These are phyloP conservation scores for Dryobates pubescens DNA, from an alignment of 2,797 vertebrate species.

Conservation along the genomic window DNA sequence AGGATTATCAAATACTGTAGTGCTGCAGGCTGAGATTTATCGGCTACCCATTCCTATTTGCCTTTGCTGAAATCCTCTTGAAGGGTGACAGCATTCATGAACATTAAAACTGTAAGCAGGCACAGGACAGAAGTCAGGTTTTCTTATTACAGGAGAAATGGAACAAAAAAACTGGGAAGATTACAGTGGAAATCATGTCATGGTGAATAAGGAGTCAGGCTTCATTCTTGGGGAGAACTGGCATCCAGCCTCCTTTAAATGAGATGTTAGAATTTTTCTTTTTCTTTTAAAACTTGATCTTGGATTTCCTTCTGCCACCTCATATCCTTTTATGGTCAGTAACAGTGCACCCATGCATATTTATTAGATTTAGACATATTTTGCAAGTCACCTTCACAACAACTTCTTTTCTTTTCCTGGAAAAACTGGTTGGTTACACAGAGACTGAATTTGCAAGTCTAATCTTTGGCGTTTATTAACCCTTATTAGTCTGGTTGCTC, in stretches of 20 bases:
- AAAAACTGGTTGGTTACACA: constrained; percentile 55
- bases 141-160: constrained; percentile 14
- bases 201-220: not conserved
- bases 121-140: not conserved
- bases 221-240: not conserved
- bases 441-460: constrained; percentile 56
- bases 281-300: constrained; percentile 14
- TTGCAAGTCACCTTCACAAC: constrained; percentile 69
- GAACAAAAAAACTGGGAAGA: not conserved
- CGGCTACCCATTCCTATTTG: not conserved
- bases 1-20: constrained; percentile 7
- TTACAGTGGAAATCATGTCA: not conserved
- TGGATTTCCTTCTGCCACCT: constrained; percentile 14
- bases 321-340: constrained; percentile 14
- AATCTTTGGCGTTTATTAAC: constrained; percentile 38
- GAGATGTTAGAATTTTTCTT: not conserved
- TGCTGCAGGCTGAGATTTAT: constrained; percentile 11
- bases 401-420: constrained; percentile 53
- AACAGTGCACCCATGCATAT: not conserved
- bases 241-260: constrained; percentile 14
- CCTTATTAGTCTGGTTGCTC: constrained; percentile 16
- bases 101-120: not conserved
- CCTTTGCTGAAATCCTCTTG: constrained; percentile 21
- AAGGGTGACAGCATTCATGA: not conserved
- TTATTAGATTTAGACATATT: constrained; percentile 44